phyloP scores from a whole-genome alignment of 2,888 invertebrate species.

The Tetrapedia diversipes region DNA sequence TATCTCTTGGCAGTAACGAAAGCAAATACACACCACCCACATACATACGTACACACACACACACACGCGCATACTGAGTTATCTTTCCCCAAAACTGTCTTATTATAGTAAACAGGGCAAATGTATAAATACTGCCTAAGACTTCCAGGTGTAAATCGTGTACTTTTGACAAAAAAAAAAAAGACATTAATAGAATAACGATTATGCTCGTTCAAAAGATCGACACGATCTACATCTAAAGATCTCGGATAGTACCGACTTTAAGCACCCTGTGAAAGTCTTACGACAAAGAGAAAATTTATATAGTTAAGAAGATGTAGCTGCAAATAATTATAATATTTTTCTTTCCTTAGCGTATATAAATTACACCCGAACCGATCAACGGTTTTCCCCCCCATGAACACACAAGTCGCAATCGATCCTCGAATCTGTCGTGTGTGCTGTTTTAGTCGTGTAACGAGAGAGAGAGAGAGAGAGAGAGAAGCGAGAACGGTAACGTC shows the following conservation, averaged over 20 bases:
- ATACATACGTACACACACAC: too few species aligned
- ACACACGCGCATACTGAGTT: slow-evolving; percentile 30
- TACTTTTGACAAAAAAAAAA: not conserved
- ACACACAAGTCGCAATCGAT: slow-evolving; percentile 12
- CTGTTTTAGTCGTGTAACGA: slow-evolving; percentile 24
- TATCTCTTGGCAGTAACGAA: slow-evolving; percentile 68
- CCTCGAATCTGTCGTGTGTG: slow-evolving; percentile 23
- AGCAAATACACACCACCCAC: too few species aligned
- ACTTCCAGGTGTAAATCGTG: not conserved
- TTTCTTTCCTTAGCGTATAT: slow-evolving; percentile 19
- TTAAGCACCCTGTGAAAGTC: not conserved
- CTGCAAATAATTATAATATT: slow-evolving; percentile 30
- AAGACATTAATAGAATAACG: not conserved
- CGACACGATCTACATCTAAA: not conserved
- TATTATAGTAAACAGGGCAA: slow-evolving; percentile 5
- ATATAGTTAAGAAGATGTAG: slow-evolving; percentile 21
- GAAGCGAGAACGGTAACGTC: slow-evolving; percentile 40
- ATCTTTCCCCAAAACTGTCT: slow-evolving; percentile 13
- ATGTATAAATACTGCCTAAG: not conserved
- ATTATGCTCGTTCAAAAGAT: slow-evolving; percentile 1
- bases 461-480: slow-evolving; percentile 42
- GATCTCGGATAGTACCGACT: not conserved
- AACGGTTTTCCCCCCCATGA: slow-evolving; percentile 17
- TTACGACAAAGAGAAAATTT: not conserved
- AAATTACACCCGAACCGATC: slow-evolving; percentile 22